A percentile compares a stretch with the other conserved stretches of the same genome.
Conservation (phyloP, 2,888 invertebrate species). For the Matsumyia berberina region DNA sequence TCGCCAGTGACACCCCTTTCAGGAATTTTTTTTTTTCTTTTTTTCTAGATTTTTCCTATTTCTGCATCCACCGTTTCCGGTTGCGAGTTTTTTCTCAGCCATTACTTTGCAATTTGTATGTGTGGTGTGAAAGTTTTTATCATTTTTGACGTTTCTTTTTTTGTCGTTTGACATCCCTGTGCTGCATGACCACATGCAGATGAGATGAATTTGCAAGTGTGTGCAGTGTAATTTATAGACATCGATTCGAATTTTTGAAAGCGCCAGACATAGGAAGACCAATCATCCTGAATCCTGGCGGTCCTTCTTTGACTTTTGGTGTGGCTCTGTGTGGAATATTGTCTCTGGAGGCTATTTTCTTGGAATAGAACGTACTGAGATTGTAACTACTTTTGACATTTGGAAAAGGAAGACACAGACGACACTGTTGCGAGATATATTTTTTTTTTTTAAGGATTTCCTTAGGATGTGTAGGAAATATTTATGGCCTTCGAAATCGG, state of each 20-base stretch:
- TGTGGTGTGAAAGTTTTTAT: slow-evolving; percentile 53
- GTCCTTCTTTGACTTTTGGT: neutral
- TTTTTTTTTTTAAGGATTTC: neutral
- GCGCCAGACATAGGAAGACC: slow-evolving; percentile 9
- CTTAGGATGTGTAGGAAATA: slow-evolving; percentile 14
- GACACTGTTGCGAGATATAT: neutral
- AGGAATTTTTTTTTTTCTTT: slow-evolving; percentile 18
- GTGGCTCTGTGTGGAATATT: slow-evolving; percentile 13
- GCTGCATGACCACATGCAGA: slow-evolving; percentile 51
- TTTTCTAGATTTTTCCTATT: slow-evolving; percentile 2
- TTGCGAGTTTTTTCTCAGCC: slow-evolving; percentile 54
- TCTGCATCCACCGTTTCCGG: slow-evolving; percentile 42
- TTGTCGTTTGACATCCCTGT: slow-evolving; percentile 21
- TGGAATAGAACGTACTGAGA: slow-evolving; percentile 26
- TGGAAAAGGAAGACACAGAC: slow-evolving; percentile 24
- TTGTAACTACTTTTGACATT: slow-evolving; percentile 46
- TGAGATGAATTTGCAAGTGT: slow-evolving; percentile 50
- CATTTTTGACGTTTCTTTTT: slow-evolving; percentile 31
- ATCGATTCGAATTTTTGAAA: slow-evolving; percentile 51
- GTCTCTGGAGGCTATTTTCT: slow-evolving; percentile 50
- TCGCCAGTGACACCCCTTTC: slow-evolving; percentile 58
- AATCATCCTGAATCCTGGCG: slow-evolving; percentile 1
- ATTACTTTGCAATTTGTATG: slow-evolving; percentile 72
- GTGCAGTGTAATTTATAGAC: slow-evolving; percentile 39
- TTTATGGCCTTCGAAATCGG: slow-evolving; percentile 29